Base-by-base conservation (phyloP, 2,888 invertebrate species). In the Agonopterix arenella region DNA sequence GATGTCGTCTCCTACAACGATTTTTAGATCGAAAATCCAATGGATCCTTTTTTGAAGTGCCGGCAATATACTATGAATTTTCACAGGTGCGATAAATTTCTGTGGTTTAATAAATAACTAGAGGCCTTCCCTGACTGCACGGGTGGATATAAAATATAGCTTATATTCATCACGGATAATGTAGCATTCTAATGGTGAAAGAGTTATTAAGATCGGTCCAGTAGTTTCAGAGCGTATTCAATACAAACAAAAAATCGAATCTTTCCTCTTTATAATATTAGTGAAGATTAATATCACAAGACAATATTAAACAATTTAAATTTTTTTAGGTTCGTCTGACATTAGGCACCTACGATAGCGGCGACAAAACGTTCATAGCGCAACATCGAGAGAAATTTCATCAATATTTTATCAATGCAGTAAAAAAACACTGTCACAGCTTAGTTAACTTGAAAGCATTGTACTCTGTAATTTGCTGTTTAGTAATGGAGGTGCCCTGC, bases 401-500 rank as follows among this genome's bases (percentile, higher is more conserved):
- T 52, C 75, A 82, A 36, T 64, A 55, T 45, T 57, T 80, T 5
- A 51, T 80, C 8, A 64, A 60, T 38, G 89, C 91, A 7, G 62
- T 91, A 1, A 66, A 79, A 44, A 68, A 72, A 45, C 92, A 92
- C 56, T 80, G 82, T 11, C 59, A 66, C 0, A 79, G 70, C 7
- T 73, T 80, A 40, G 70, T 84, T n/a, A 91, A 91, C 58, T 60
- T 93, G 28, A 91, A 91, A 58, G 82, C 83, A 4, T 69, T 89
- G 1, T 92, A 90, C 58, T 80, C 89, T 40, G 82, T 90, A 0
- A 74, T 92, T n/a, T 90, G 91, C 46, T 68, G 91, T 44, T 72
- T 91, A 1, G 76, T 91, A 0, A 68, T 91, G 8, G 92, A 92
- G 65, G 84, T 93, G 10, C 93, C 93, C 0, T 92, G 92, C 51